Evolutionary conservation across 2,113 vertebrate species (phyloP).

Genomic region (Dicaeum eximium): DNA sequence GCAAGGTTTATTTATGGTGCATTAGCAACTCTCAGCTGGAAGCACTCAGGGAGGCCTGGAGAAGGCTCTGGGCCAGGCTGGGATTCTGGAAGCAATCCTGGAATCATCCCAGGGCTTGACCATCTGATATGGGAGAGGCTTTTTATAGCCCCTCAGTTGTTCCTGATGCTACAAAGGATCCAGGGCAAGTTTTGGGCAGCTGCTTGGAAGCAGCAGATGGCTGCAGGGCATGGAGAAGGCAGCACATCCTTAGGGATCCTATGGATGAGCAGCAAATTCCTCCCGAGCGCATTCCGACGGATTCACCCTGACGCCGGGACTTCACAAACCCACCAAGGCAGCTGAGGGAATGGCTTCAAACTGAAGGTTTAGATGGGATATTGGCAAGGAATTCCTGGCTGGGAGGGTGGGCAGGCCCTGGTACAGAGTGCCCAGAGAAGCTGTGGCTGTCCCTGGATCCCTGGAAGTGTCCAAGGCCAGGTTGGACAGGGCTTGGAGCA

Average conservation of each 20-base stretch:
- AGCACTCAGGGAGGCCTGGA: conserved; percentile 30
- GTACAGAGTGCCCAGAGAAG: neutral
- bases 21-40: conserved; percentile 19
- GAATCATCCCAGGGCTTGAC: neutral
- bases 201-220: neutral
- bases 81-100: conserved; percentile 8
- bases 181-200: neutral
- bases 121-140: conserved; percentile 19
- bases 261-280: neutral
- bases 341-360: neutral
- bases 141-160: conserved; percentile 12
- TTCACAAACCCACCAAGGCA: neutral
- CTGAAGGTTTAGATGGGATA: neutral
- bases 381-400: neutral
- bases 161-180: neutral
- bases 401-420: accelerated
- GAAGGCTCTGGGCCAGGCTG: conserved; percentile 4
- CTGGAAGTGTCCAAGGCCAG: neutral
- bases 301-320: no score
- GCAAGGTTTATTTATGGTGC: conserved; percentile 52
- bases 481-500: accelerated
- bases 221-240: neutral
- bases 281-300: neutral
- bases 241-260: neutral
- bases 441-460: neutral